Conservation (phyloP, 2,888 invertebrate genomes). For the Andrena trimmerana region DNA sequence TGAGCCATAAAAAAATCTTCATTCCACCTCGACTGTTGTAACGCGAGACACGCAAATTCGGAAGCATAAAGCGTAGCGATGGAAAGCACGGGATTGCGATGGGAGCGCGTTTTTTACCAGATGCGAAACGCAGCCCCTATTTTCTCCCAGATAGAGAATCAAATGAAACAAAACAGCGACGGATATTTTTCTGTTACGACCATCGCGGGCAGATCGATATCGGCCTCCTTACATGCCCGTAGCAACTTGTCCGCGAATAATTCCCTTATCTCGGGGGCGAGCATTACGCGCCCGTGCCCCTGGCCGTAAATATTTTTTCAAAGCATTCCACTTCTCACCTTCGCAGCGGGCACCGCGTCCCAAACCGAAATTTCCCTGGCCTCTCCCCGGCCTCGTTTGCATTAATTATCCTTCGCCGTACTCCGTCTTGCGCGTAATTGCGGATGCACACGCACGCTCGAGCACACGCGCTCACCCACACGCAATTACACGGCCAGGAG, state of each 20-base stretch:
- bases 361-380: conserved; percentile 62
- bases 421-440: conserved; percentile 72
- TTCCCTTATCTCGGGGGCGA: conserved; percentile 56
- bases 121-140: conserved; percentile 31
- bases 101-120: conserved; percentile 22
- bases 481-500: neutral
- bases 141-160: conserved; percentile 53
- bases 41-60: conserved; percentile 17
- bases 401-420: conserved; percentile 72
- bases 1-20: neutral
- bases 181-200: conserved; percentile 49
- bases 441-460: conserved; percentile 70
- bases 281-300: conserved; percentile 51
- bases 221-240: conserved; percentile 52
- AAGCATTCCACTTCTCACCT: conserved; percentile 70
- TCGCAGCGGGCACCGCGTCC: conserved; percentile 42
- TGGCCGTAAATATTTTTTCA: conserved; percentile 56
- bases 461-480: conserved; percentile 42
- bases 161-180: conserved; percentile 22
- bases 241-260: conserved; percentile 61
- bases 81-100: neutral
- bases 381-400: conserved; percentile 61
- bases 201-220: conserved; percentile 51
- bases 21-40: neutral
- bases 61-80: conserved; percentile 6